Evolutionary conservation across 2,113 vertebrate species (phyloP).

Genomic region (Tachysurus vachellii): DNA sequence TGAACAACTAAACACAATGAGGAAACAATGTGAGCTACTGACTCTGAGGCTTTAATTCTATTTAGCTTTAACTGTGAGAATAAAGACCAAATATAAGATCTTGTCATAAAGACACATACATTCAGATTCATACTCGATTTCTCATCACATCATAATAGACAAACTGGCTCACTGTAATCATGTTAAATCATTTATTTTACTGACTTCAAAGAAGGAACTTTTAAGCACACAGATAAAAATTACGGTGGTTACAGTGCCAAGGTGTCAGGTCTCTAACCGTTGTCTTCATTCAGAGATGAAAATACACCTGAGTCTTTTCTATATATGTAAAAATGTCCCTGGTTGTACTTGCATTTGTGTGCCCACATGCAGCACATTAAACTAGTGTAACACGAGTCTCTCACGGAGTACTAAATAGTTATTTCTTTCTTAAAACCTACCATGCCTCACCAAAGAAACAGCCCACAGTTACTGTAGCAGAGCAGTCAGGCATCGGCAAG

Average conservation of each 20-base stretch:
- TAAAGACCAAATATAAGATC: neutral
- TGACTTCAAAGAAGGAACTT: neutral
- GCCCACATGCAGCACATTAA: neutral
- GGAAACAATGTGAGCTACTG: neutral
- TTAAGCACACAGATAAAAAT: neutral
- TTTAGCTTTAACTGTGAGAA: constrained; percentile 1
- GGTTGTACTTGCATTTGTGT: neutral
- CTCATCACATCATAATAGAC: neutral
- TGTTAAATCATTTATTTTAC: neutral
- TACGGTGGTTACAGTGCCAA: neutral
- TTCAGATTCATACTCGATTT: neutral
- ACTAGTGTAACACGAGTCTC: neutral
- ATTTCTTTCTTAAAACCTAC: neutral
- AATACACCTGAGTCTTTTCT: neutral
- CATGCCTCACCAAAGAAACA: neutral
- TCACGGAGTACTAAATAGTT: neutral
- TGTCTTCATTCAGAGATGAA: neutral
- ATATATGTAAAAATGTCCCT: neutral
- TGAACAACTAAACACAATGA: constrained; percentile 9
- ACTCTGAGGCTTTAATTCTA: neutral
- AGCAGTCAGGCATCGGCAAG: neutral
- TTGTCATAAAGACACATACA: neutral
- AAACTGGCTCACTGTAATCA: neutral
- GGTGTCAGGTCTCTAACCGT: neutral
- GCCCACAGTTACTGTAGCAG: neutral